Conservation (phyloP, 2,797 vertebrate species). For the Agapornis canus region DNA sequence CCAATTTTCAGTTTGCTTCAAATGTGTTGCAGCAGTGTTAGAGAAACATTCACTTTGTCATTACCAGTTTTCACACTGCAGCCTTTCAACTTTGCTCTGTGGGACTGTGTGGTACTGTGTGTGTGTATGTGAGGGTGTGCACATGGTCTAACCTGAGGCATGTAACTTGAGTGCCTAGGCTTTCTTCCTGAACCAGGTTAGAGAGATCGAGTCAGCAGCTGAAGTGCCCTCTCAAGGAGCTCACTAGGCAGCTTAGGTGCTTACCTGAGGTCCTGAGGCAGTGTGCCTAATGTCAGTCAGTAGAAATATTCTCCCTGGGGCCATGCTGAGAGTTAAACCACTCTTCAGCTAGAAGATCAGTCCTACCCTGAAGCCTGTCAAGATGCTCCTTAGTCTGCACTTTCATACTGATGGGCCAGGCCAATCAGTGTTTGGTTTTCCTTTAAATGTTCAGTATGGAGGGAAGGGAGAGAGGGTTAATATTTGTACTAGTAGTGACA, state of each 20-base stretch:
- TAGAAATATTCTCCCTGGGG: background rate
- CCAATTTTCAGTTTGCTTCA: background rate
- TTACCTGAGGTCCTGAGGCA: background rate
- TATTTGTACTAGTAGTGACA: background rate
- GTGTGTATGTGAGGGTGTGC: background rate
- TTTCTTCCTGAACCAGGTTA: background rate
- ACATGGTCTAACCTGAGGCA: background rate
- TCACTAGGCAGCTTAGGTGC: background rate
- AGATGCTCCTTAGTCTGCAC: background rate
- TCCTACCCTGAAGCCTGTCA: background rate
- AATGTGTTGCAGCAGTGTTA: accelerated
- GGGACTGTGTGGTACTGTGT: accelerated
- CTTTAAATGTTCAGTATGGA: background rate
- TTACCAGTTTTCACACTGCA: background rate
- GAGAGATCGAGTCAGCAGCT: background rate
- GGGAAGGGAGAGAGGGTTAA: background rate
- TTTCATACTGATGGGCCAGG: background rate
- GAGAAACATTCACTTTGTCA: background rate
- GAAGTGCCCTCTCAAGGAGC: background rate
- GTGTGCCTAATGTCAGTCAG: background rate
- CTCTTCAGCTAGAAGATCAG: background rate
- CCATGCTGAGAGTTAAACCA: background rate
- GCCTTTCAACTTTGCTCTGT: background rate
- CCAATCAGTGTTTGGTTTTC: background rate
- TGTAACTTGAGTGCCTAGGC: background rate